Evolutionary conservation across 1,140 invertebrate species (phyloP).

Genomic region (Trissolcus basalis): DNA sequence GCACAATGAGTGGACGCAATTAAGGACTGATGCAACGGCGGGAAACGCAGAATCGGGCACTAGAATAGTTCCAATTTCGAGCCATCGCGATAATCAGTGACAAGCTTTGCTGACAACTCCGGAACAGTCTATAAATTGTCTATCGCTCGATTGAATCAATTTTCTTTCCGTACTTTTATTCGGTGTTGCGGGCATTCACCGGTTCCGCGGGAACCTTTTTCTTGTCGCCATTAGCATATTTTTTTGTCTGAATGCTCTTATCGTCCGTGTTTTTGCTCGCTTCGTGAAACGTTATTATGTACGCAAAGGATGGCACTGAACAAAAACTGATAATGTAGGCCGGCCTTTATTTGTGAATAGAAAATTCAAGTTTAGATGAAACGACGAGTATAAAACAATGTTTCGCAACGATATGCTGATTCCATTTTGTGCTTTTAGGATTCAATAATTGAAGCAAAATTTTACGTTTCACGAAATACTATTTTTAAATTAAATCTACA

Average conservation of each 20-base stretch:
- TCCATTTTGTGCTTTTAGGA: too few species aligned
- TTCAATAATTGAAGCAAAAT: too few species aligned
- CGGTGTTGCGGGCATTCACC: constrained; percentile 1
- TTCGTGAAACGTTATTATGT: constrained; percentile 40
- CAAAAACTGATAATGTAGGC: constrained; percentile 26
- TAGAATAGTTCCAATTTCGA: too few species aligned
- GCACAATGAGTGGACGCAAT: too few species aligned
- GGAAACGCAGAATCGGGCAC: too few species aligned
- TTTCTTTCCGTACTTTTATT: constrained; percentile 40
- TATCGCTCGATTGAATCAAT: constrained; percentile 44
- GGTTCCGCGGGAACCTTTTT: constrained; percentile 13
- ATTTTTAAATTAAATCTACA: too few species aligned
- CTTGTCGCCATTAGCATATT: constrained; percentile 35
- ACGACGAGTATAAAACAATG: neutral
- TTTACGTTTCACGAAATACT: too few species aligned
- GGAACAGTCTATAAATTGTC: constrained; percentile 34
- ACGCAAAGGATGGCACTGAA: constrained; percentile 3
- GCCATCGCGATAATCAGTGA: too few species aligned
- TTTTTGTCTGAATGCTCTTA: constrained; percentile 28
- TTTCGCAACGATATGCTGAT: too few species aligned
- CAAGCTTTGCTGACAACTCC: neutral
- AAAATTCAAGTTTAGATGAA: constrained; percentile 18
- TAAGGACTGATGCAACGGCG: too few species aligned
- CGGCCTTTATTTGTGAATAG: constrained; percentile 15
- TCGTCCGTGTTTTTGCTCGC: constrained; percentile 15